Percentiles rank a stretch among this genome's conserved stretches.
Conservation (phyloP, 1,140 invertebrate species). For the Teleopsis dalmanni region DNA sequence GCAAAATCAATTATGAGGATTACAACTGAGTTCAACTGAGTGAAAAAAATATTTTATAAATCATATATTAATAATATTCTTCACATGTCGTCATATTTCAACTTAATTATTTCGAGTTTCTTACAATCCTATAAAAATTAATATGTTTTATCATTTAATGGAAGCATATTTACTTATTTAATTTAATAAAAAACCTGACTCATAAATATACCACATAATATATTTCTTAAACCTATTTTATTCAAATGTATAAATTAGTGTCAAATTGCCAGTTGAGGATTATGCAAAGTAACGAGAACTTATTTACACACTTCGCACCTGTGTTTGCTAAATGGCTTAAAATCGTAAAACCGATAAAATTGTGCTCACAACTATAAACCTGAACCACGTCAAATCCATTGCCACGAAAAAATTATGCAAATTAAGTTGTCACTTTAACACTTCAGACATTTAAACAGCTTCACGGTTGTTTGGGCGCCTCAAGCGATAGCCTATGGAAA, state of each 20-base stretch:
- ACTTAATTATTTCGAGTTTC: too few species aligned
- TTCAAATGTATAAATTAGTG: conserved; percentile 9
- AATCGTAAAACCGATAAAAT: conserved; percentile 2
- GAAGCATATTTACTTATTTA: too few species aligned
- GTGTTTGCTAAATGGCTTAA: conserved; percentile 8
- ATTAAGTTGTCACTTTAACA: conserved; percentile 25
- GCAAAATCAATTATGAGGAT: too few species aligned
- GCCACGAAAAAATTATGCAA: conserved; percentile 23
- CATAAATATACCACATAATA: too few species aligned
- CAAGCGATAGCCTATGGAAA: conserved; percentile 18
- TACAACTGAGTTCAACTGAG: too few species aligned
- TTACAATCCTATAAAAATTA: too few species aligned
- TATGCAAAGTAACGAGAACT: conserved; percentile 2
- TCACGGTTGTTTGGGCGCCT: conserved; percentile 29
- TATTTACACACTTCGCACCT: background rate
- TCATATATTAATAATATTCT: too few species aligned
- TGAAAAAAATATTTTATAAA: too few species aligned
- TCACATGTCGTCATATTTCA: too few species aligned
- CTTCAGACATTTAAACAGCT: background rate
- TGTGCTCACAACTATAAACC: background rate
- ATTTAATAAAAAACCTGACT: too few species aligned
- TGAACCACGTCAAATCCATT: background rate
- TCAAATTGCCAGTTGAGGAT: conserved; percentile 9
- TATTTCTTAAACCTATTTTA: too few species aligned
- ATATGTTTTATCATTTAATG: too few species aligned